Conservation (phyloP, 2,888 invertebrate species). For the Chrysolina oricalcia region DNA sequence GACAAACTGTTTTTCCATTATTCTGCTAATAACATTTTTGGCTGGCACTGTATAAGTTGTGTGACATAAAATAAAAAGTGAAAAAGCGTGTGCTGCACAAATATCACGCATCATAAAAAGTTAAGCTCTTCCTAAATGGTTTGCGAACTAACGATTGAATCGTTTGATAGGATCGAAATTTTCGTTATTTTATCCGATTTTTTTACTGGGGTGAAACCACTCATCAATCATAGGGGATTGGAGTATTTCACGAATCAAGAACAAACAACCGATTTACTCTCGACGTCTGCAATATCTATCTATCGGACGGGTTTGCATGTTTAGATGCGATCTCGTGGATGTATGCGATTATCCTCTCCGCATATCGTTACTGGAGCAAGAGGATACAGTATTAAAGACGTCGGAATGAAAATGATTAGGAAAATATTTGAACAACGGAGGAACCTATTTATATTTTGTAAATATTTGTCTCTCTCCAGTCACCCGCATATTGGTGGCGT, state of each 20-base stretch:
- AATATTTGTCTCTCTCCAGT: no score
- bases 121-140: background rate
- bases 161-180: background rate
- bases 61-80: no score
- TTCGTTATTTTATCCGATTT: background rate
- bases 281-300: background rate
- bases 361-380: background rate
- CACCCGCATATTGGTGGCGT: no score
- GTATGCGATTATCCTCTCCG: conserved; percentile 7
- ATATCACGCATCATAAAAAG: background rate
- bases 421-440: background rate
- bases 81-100: background rate
- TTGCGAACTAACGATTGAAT: background rate
- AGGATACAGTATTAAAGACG: background rate
- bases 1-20: no score
- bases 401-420: background rate
- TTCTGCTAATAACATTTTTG: no score
- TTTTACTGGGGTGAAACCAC: background rate
- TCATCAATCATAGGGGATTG: conserved; percentile 7
- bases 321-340: conserved; percentile 5
- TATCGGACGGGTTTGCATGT: background rate
- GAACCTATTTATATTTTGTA: no score
- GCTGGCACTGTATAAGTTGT: no score
- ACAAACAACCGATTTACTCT: background rate
- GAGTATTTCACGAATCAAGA: background rate